phyloP scores from a whole-genome alignment of 1,140 invertebrate genomes.

The Chironomus striatipennis region DNA sequence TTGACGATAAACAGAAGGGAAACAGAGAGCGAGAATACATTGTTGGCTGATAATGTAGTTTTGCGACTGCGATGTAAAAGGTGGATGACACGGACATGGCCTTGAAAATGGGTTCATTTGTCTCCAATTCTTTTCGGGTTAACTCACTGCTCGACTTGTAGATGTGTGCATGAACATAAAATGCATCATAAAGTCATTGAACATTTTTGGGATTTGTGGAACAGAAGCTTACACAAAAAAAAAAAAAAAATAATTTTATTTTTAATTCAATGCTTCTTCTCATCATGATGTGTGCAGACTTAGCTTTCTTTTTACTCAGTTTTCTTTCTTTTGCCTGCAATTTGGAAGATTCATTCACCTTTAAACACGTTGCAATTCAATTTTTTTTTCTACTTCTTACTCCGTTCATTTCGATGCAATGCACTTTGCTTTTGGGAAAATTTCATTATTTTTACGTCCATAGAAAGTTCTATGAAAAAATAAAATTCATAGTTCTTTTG shows the following conservation, averaged over 20 bases:
- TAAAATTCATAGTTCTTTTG: too few relatives aligned
- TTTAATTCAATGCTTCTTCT: background rate
- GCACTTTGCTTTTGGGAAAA: background rate
- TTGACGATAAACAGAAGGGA: background rate
- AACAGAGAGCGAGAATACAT: background rate
- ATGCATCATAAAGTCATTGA: slow-evolving; percentile 16
- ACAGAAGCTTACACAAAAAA: background rate
- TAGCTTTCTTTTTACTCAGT: background rate
- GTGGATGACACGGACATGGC: slow-evolving; percentile 18
- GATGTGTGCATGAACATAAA: too few relatives aligned
- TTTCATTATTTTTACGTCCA: too few relatives aligned
- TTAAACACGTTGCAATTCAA: background rate
- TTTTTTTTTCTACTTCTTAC: too few relatives aligned
- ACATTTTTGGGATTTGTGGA: background rate
- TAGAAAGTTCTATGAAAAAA: too few relatives aligned
- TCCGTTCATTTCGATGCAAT: background rate
- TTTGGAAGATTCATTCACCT: slow-evolving; percentile 2
- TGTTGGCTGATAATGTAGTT: background rate
- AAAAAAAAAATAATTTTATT: background rate
- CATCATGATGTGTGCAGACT: background rate
- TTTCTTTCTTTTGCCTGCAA: background rate
- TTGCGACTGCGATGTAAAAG: background rate
- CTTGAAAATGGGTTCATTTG: slow-evolving; percentile 20
- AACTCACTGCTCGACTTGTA: too few relatives aligned
- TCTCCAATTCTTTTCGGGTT: background rate